Conservation (phyloP, 2,113 vertebrate genomes). For the Sminthopsis crassicaudata region DNA sequence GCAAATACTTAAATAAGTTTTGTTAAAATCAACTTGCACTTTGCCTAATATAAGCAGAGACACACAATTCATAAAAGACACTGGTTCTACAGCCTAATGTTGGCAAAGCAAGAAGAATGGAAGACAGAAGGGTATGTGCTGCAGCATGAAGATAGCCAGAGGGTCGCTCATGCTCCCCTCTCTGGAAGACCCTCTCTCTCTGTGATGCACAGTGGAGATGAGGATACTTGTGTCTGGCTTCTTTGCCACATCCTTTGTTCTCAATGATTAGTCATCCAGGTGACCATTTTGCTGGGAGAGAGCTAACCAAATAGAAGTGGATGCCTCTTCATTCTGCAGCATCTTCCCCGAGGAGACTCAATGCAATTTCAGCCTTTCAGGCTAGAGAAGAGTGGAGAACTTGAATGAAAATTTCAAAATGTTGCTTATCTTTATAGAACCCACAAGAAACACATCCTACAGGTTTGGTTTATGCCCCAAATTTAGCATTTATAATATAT, state of each 20-base stretch:
- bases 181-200: neutral
- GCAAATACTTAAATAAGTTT: neutral
- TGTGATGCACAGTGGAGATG: neutral
- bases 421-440: neutral
- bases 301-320: neutral
- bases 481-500: neutral
- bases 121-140: neutral
- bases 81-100: neutral
- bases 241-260: neutral
- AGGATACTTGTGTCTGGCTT: neutral
- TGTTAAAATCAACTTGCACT: neutral
- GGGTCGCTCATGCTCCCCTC: neutral
- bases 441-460: neutral
- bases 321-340: neutral
- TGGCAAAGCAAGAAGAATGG: neutral
- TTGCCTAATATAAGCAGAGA: neutral
- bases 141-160: neutral
- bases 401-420: neutral
- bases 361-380: neutral
- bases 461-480: neutral
- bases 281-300: neutral
- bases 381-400: neutral
- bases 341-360: neutral
- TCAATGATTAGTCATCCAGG: neutral
- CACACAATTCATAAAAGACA: neutral